Percentiles rank a stretch among this genome's conserved stretches.
Conservation (phyloP, 2,113 vertebrate species). For the Ameiurus melas region DNA sequence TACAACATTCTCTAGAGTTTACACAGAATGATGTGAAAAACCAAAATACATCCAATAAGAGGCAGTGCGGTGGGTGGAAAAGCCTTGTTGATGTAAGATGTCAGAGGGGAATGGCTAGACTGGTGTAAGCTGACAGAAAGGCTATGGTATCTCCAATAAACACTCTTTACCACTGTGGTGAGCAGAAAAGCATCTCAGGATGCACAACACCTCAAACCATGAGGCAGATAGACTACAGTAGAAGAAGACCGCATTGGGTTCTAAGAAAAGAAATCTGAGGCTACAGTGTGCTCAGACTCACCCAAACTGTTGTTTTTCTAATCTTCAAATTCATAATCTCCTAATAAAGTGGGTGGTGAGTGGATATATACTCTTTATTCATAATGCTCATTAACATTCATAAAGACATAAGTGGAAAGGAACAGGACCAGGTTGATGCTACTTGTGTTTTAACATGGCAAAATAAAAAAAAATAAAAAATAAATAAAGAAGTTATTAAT, state of each 20-base stretch:
- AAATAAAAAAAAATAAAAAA: too few species aligned
- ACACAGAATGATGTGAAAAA: background rate
- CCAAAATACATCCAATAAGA: background rate
- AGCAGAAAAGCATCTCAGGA: slow-evolving; percentile 3
- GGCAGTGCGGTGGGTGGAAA: background rate
- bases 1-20: background rate
- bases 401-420: too few species aligned
- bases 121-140: background rate
- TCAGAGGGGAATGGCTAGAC: background rate
- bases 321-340: background rate
- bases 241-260: background rate
- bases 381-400: background rate
- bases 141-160: background rate
- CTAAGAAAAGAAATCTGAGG: background rate
- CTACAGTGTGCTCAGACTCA: background rate
- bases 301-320: background rate
- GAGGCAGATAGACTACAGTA: background rate
- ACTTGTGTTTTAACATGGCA: too few species aligned
- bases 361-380: too few species aligned
- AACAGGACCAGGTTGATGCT: too few species aligned
- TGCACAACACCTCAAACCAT: background rate
- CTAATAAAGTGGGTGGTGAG: too few species aligned
- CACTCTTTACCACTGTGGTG: background rate
- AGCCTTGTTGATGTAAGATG: background rate
- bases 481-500: background rate